These are phyloP conservation scores for Mycetomoellerius zeteki DNA, from an alignment of 1,140 invertebrate species.

Conservation along the genomic window DNA sequence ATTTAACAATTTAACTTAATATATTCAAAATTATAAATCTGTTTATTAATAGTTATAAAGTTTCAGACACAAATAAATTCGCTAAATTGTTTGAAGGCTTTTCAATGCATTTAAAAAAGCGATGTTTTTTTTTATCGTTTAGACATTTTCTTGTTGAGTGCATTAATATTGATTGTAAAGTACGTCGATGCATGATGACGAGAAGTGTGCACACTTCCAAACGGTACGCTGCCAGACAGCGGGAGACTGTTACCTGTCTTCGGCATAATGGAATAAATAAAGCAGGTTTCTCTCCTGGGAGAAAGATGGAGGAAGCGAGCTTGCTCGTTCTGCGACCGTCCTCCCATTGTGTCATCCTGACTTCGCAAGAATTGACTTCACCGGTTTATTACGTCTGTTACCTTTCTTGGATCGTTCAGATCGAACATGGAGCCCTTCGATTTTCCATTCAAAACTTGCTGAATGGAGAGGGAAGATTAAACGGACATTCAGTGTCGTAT, in stretches of 20 bases:
- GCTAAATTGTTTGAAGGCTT: neutral
- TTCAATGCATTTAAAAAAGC: neutral
- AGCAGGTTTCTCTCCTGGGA: constrained; percentile 59
- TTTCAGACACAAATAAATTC: neutral
- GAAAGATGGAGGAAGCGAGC: constrained; percentile 20
- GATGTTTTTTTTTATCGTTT: neutral
- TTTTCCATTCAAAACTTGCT: constrained; percentile 40
- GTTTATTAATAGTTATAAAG: neutral
- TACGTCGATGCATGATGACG: constrained; percentile 30
- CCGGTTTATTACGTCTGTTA: constrained; percentile 71
- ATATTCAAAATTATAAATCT: neutral
- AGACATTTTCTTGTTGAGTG: constrained; percentile 17
- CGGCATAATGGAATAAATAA: constrained; percentile 76
- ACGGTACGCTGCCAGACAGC: constrained; percentile 30
- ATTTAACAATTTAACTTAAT: neutral
- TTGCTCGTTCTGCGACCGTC: constrained; percentile 61
- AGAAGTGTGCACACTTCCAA: constrained; percentile 18
- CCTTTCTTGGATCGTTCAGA: constrained; percentile 48
- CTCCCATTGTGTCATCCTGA: constrained; percentile 68
- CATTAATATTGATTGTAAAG: constrained; percentile 54
- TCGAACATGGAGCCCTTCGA: constrained; percentile 43
- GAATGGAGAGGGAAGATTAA: constrained; percentile 47
- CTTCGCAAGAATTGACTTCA: constrained; percentile 74
- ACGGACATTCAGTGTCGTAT: constrained; percentile 38
- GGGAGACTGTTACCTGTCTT: constrained; percentile 60